A percentile compares a stretch with the other conserved stretches of the same genome.
Conservation (phyloP, 2,888 invertebrate genomes). For the Tenthredo mesomela region DNA sequence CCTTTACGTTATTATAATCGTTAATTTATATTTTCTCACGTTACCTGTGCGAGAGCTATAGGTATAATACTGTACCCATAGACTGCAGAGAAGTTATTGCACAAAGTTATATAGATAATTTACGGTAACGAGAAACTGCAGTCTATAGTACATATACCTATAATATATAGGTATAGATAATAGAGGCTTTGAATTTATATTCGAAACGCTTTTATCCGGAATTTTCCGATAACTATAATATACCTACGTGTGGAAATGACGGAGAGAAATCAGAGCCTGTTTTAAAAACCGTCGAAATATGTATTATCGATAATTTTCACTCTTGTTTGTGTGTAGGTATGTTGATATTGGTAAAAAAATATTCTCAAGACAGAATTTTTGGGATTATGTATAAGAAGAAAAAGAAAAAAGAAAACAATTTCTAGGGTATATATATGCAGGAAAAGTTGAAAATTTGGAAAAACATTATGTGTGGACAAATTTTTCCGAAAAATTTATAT, state of each 20-base stretch:
- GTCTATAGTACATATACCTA: background rate
- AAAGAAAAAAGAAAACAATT: background rate
- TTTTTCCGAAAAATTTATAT: background rate
- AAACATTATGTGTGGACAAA: background rate
- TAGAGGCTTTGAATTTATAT: slow-evolving; percentile 24
- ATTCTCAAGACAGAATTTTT: background rate
- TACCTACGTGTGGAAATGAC: background rate
- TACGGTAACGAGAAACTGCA: background rate
- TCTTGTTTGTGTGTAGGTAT: background rate
- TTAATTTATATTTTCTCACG: slow-evolving; percentile 5
- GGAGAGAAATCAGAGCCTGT: background rate
- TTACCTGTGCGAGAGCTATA: background rate
- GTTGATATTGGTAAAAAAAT: background rate
- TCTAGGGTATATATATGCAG: background rate
- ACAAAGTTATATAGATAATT: slow-evolving; percentile 8
- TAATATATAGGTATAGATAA: background rate
- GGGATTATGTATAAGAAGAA: no score
- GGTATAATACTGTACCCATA: background rate
- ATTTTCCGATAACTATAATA: background rate
- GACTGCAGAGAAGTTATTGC: background rate
- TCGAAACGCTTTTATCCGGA: slow-evolving; percentile 4
- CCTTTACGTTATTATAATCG: background rate
- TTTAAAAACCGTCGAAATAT: background rate
- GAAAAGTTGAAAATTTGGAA: background rate
- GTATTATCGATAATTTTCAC: background rate